Base-by-base conservation (phyloP, 2,888 invertebrate genomes). In the Trypoxylon attenuatum region DNA sequence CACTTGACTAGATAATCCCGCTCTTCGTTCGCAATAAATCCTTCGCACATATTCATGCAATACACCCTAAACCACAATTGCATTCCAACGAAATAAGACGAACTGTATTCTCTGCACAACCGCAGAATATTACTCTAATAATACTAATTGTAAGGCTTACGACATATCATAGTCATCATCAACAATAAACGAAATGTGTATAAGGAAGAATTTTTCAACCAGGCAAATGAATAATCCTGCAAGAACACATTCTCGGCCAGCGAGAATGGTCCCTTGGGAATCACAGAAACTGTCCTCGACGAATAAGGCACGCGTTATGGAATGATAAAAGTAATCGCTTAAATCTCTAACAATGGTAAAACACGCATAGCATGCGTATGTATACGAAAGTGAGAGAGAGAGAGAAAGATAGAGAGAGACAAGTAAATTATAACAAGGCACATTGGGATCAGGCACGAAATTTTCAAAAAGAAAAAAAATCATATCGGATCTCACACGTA, bases 1-100 rank as follows among this genome's bases (percentile, higher is more conserved):
- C 33, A 54, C 65, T 68, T 76, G 77, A 77, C 76, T 77, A 77
- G 77, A 77, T 73, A 55, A 70, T 55, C 61, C 62, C 68, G 38
- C 47, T 38, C 16, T 27, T 61, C 42, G 15, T 33, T 22, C 5
- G 38, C n/a, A n/a, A n/a, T n/a, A n/a, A n/a, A n/a, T n/a, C n/a
- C n/a, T n/a, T n/a, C n/a, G n/a, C n/a, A n/a, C n/a, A n/a, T n/a
- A n/a, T n/a, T n/a, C n/a, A n/a, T n/a, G n/a, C n/a, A n/a, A n/a
- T n/a, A n/a, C n/a, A n/a, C n/a, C n/a, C n/a, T n/a, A n/a, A n/a
- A n/a, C n/a, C n/a, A n/a, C n/a, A n/a, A n/a, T n/a, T n/a, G n/a
- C n/a, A n/a, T n/a, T n/a, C n/a, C n/a, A n/a, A n/a, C n/a, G n/a
- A n/a, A 13, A 51, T 51, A 16, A 27, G 18, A 16, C 27, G 8